Conservation (phyloP, 2,113 vertebrate genomes). For the Orientallactaga bullata region DNA sequence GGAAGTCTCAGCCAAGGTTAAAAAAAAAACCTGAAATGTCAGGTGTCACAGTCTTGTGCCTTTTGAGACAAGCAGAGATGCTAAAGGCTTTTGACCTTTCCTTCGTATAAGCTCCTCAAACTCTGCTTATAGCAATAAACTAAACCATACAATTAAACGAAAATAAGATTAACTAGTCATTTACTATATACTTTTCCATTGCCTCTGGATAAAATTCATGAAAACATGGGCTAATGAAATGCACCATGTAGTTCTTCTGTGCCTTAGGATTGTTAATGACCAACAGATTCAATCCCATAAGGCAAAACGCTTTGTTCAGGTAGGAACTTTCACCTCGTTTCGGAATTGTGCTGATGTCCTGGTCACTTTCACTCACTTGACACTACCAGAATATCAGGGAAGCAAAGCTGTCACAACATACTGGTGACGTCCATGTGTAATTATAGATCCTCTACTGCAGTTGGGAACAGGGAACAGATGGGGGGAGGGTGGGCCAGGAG, state of each 20-base stretch:
- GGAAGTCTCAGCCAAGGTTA: slow-evolving; percentile 22
- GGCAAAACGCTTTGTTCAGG: background rate
- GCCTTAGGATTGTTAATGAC: background rate
- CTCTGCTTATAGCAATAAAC: slow-evolving; percentile 61
- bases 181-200: slow-evolving; percentile 32
- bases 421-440: slow-evolving; percentile 64
- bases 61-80: slow-evolving; percentile 72
- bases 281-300: background rate
- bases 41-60: slow-evolving; percentile 57
- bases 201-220: slow-evolving; percentile 32
- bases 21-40: slow-evolving; percentile 67
- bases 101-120: slow-evolving; percentile 35
- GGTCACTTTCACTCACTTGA: slow-evolving; percentile 17
- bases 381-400: slow-evolving; percentile 39
- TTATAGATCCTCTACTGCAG: slow-evolving; percentile 56
- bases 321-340: background rate
- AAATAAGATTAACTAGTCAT: slow-evolving; percentile 52
- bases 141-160: slow-evolving; percentile 64
- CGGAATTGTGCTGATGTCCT: background rate
- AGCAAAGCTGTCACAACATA: slow-evolving; percentile 54
- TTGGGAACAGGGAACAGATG: slow-evolving; percentile 58
- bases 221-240: slow-evolving; percentile 46
- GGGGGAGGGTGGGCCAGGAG: background rate
- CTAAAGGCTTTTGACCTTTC: slow-evolving; percentile 25
- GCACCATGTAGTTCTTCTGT: background rate